phyloP scores from a whole-genome alignment of 2,113 vertebrate genomes.

The Percopsis transmontana region DNA sequence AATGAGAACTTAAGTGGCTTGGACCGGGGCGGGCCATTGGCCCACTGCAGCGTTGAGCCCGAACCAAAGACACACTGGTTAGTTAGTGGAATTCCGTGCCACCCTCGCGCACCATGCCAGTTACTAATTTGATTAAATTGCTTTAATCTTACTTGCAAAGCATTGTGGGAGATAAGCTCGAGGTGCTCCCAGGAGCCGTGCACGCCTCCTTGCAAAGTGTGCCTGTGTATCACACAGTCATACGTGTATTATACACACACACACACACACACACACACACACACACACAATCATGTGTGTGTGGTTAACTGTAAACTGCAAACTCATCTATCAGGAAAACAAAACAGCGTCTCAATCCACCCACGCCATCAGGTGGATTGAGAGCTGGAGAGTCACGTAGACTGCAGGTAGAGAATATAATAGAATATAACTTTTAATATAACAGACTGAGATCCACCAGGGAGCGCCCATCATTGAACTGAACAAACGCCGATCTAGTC shows the following conservation, averaged over 20 bases:
- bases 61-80: constrained; percentile 68
- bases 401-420: not conserved
- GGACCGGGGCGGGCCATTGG: constrained; percentile 58
- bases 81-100: constrained; percentile 71
- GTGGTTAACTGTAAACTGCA: too few relatives aligned
- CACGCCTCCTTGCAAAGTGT: not conserved
- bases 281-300: too few relatives aligned
- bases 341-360: too few relatives aligned
- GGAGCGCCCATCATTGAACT: constrained; percentile 30
- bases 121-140: constrained; percentile 78
- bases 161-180: constrained; percentile 65
- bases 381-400: not conserved
- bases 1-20: constrained; percentile 60
- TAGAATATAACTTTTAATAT: constrained; percentile 14
- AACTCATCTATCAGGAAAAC: too few relatives aligned
- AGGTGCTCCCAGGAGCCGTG: constrained; percentile 52
- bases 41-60: constrained; percentile 16
- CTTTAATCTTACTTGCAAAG: constrained; percentile 74
- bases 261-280: constrained; percentile 15
- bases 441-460: constrained; percentile 16
- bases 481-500: constrained; percentile 40
- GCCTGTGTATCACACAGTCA: too few relatives aligned
- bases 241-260: constrained; percentile 15
- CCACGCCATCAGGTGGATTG: not conserved
- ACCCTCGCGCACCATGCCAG: constrained; percentile 50